Evolutionary conservation across 2,797 vertebrate genomes (phyloP), one percentile per base, ranked within the genome.

Genomic region (Mallotus villosus): DNA sequence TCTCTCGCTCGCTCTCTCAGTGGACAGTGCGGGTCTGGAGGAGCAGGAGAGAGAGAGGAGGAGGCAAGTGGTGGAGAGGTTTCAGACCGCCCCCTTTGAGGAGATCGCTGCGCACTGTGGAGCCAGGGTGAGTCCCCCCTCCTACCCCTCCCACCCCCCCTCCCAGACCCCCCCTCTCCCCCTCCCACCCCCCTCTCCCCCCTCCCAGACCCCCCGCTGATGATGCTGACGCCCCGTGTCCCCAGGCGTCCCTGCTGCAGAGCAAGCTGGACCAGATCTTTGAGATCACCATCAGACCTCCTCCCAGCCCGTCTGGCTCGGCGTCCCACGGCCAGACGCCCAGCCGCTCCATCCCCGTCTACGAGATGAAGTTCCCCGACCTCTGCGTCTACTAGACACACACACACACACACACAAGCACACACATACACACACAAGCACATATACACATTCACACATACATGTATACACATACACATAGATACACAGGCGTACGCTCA

Each of bases 11-110:
- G 70, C 29, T 57, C 63, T 32, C 81, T 0, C 80, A 92, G 93
- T 82, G 86, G 95, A 87, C 84, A 88, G 89, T 0, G 94, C 93
- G 1, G 93, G 91, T 0, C 87, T 94, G 16, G 95, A 95, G 83
- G 96, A 97, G 74, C 94, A 95, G 85, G 94, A 96, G 81, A 88
- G 93, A 0, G 94, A 95, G 65, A 91, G 92, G 75, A 85, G 95
- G 76, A 86, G 94, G 25, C 90, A 91, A 77, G 87, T 98, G 90
- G 92, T 95, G 68, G 94, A 97, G 82, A 94, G 90, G 74, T 97
- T 98, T 73, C 96, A 97, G 93, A 97, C 95, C 55, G 96, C 96
- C 0, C 95, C 96, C 0, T 97, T 98, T 1, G 96, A 98, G 83
- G 96, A 98, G 69, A 96, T 98, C 0, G 95, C 96, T 0, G 96